Base-by-base conservation (phyloP, 37 sponge, comb jelly and placozoan species). In the Hexactinellida sp. region DNA sequence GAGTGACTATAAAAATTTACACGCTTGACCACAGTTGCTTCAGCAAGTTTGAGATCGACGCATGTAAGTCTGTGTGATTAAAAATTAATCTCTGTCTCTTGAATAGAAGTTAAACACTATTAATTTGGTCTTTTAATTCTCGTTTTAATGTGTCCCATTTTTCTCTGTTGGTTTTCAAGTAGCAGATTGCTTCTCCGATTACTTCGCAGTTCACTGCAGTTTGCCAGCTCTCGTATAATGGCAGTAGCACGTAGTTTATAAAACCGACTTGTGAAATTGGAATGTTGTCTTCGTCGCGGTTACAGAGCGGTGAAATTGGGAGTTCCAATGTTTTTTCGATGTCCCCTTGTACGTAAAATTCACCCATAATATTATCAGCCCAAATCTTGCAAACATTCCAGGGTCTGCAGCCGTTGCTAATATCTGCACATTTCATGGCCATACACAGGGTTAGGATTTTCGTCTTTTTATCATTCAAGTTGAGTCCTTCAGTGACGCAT, bases 271-370 rank as follows among this genome's bases (percentile, higher is more conserved):
- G 93, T 28, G 93, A 83, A 38, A 82, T 52, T 1, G 93, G 88
- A 1, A 92, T 88, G 0, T 55, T 35, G 1, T 86, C 89, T 28
- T 89, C 85, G 36, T 55, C 23, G 0, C 93, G 47, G 82, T 92
- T 90, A 85, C 93, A 92, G 0, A 92, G 85, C 51, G 71, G 87
- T 16, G 91, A 90, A 36, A 92, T 88, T 13, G 90, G 89, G 0
- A 92, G 88, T 25, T 90, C 87, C 86, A 89, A 35, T 7, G 83
- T 38, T 39, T 86, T 83, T 41, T 92, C 93, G 82, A 54, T 37
- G 84, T 92, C 93, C 84, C 92, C 93, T 87, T 92, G 93, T 71
- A 85, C 84, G 85, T 90, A 92, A 84, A 92, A 92, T 83, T 92
- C 93, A 37, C 90, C 93, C 93, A 92, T 92, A 23, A 92, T 90